These are phyloP conservation scores for Tethea ocularis DNA, from an alignment of 2,888 invertebrate genomes.

Conservation along the genomic window DNA sequence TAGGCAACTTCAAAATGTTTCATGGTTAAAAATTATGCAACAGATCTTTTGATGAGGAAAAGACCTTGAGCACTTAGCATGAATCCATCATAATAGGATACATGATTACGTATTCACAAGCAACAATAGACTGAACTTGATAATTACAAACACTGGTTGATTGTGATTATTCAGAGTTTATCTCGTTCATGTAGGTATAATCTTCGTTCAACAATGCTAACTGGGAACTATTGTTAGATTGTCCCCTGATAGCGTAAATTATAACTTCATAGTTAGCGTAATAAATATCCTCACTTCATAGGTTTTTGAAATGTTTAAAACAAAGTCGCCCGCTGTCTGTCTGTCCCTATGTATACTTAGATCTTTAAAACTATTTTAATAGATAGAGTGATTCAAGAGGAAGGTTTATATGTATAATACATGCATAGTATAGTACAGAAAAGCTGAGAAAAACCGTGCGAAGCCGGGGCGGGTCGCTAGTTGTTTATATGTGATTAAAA, in stretches of 20 bases:
- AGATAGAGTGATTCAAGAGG: no score
- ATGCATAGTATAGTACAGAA: no score
- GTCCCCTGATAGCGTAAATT: not conserved
- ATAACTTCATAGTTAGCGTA: not conserved
- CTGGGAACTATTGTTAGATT: not conserved
- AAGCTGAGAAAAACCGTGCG: no score
- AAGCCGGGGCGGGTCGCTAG: no score
- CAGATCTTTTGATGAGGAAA: not conserved
- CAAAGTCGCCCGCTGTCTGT: no score
- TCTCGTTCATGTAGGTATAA: not conserved
- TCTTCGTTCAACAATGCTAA: not conserved
- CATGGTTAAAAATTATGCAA: not conserved
- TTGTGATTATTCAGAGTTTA: slow-evolving; percentile 2
- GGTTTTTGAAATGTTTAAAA: no score
- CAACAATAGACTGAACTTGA: slow-evolving; percentile 3
- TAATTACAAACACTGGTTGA: slow-evolving; percentile 3
- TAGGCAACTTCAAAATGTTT: no score
- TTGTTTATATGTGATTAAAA: no score
- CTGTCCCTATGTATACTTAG: no score
- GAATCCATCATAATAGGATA: not conserved
- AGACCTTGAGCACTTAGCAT: not conserved
- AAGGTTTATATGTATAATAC: no score
- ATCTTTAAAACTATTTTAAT: no score
- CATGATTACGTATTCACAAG: not conserved
- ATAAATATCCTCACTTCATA: not conserved